Evolutionary conservation across 30 jellyfish, hydroid and myxozoan genomes (phyloP), one percentile per base, ranked within the genome.

Genomic region (Cassiopea xamachana): DNA sequence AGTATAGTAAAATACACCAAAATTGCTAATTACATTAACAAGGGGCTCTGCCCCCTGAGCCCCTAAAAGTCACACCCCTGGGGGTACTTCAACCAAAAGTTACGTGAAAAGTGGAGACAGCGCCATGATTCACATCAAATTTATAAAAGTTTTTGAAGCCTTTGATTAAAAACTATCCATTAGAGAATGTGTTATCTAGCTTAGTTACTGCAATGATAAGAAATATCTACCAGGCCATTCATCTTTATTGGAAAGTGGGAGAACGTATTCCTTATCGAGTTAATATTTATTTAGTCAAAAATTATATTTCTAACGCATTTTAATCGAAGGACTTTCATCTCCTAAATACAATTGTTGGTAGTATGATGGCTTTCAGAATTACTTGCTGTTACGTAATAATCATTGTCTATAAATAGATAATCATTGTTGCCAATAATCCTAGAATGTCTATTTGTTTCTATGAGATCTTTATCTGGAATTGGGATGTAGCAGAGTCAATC

Each of bases 181-280:
- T 55, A 55, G 64, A 10, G 64, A 55, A 55, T 55, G 64, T 55
- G 12, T 3, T 55, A 55, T 55, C 64, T 55, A 55, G 64, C 64
- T 55, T 55, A 55, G 64, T 55, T 55, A 3, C 64, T 55, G 64
- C 64, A 55, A 55, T 55, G 64, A 55, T 55, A 55, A 55, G 64
- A 55, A 27, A 17, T 69, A 17, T 69, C 48, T 43, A 4, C 15
- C 17, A 5, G 48, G 78, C 46, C 46, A 5, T 43, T 18, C 48
- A 17, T 18, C 48, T 4, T 69, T 17, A 69, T 69, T 17, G 15
- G 17, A 17, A 18, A 17, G 7, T 69, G 16, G 15, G 46, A 43
- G 48, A 69, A 69, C 78, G 8, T 69, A 69, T 69, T 69, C 78
- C 78, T 69, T 69, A 69, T 69, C 78, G 78, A 69, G 48, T 69